Evolutionary conservation across 2,888 invertebrate species (phyloP).

Genomic region (Chalcis sispes): DNA sequence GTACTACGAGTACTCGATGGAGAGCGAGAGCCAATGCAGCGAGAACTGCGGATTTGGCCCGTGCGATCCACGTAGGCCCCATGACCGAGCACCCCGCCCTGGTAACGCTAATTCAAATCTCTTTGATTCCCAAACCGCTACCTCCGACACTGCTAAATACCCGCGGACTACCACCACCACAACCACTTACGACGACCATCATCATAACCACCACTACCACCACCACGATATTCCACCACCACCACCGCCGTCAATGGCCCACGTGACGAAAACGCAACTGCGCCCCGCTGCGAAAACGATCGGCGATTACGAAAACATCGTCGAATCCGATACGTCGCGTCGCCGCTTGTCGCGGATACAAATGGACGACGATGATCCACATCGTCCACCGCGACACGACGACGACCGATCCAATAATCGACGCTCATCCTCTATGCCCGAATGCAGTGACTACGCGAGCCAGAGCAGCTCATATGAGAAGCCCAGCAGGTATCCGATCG

Average conservation of each 20-base stretch:
- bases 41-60: conserved; percentile 76
- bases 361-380: conserved; percentile 60
- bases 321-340: conserved; percentile 60
- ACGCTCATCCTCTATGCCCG: conserved; percentile 74
- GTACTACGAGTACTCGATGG: conserved; percentile 76
- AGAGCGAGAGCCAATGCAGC: conserved; percentile 76
- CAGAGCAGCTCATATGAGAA: conserved; percentile 74
- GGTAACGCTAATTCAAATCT: conserved; percentile 76
- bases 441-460: conserved; percentile 75
- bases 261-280: conserved; percentile 64
- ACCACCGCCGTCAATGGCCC: conserved; percentile 32
- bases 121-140: conserved; percentile 76
- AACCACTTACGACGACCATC: conserved; percentile 66
- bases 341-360: conserved; percentile 63
- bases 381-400: conserved; percentile 55
- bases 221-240: conserved; percentile 45
- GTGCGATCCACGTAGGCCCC: conserved; percentile 75
- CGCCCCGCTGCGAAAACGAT: conserved; percentile 58
- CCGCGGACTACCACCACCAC: conserved; percentile 70
- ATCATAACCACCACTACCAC: conserved; percentile 54
- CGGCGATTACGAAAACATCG: conserved; percentile 52
- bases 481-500: conserved; percentile 68
- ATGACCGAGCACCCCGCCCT: conserved; percentile 76
- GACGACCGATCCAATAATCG: conserved; percentile 66
- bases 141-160: conserved; percentile 76